Evolutionary conservation across 2,888 invertebrate species (phyloP), one percentile per base, ranked within the genome.

Genomic region (Nephrotoma appendiculata): DNA sequence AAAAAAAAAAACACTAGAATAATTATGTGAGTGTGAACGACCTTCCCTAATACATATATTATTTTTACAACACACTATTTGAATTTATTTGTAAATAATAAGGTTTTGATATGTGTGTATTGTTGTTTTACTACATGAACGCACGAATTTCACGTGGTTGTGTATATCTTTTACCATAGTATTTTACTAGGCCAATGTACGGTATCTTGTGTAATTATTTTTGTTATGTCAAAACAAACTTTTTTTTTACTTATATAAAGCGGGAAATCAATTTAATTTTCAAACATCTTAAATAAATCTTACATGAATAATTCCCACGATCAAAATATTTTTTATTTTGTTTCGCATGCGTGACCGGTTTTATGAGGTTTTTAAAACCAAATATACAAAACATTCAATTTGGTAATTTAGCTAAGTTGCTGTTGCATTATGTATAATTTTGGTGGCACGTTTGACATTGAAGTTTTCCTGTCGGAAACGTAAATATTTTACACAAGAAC

Each of bases 41-140:
- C 84, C 84, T 84, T 84, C 84, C 43, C 43, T 42, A 84, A 84
- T 84, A 84, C 84, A 84, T 84, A 84, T 84, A 43, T 31, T 71
- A 71, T 71, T 71, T 71, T 71, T 71, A 71, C 71, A 71, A 71
- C 71, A 71, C 71, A 71, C 71, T 71, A 71, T 71, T 71, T 71
- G 71, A 71, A 71, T 71, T 71, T 71, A 71, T 71, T 71, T 71
- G 71, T 71, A 71, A 71, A 71, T 71, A 71, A 71, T 71, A 71
- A 71, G 71, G 71, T 71, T 71, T 71, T 31, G 31, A 71, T 71
- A 71, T 71, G 71, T 71, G 71, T 71, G 71, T 71, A 71, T 71
- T 31, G 71, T 71, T 71, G 31, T 71, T 31, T 3, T 31, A 71
- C 71, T 71, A 71, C 71, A 31, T 71, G 71, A 6, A 71, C 31